These are phyloP conservation scores for Xestia xanthographa DNA, from an alignment of 2,888 invertebrate genomes.

Conservation along the genomic window DNA sequence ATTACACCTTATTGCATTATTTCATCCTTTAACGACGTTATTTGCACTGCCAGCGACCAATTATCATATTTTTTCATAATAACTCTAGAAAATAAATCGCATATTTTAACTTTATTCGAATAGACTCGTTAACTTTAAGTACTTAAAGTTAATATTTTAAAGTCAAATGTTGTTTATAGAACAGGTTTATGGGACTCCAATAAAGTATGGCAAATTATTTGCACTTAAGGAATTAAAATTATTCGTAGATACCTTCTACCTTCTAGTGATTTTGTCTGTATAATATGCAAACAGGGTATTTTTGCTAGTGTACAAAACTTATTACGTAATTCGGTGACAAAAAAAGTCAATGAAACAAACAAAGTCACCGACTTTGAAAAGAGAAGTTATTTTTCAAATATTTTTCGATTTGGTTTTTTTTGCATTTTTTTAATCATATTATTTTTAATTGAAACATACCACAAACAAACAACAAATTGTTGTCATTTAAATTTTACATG, in stretches of 20 bases:
- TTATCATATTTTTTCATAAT: constrained; percentile 18
- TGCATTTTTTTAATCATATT: no score
- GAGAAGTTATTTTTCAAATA: no score
- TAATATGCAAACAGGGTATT: background rate
- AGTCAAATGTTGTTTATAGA: constrained; percentile 22
- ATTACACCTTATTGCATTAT: background rate
- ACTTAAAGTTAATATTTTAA: constrained; percentile 16
- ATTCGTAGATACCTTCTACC: background rate
- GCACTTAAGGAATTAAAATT: constrained; percentile 4
- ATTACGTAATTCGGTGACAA: no score
- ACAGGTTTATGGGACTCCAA: constrained; percentile 29
- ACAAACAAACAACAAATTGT: no score
- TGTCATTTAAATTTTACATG: no score
- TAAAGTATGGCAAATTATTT: constrained; percentile 29
- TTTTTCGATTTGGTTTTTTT: no score
- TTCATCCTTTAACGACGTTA: background rate
- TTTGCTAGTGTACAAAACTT: background rate
- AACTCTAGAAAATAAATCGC: constrained; percentile 22
- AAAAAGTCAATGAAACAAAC: no score
- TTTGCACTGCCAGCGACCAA: constrained; percentile 9
- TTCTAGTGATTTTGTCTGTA: background rate
- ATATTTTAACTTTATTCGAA: constrained; percentile 41
- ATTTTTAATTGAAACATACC: no score
- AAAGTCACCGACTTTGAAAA: no score
- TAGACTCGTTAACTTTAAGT: constrained; percentile 25